A percentile compares a stretch with the other conserved stretches of the same genome.
Evolutionary conservation across 2,888 invertebrate genomes (phyloP).

Genomic region (Autographa pulchrina): DNA sequence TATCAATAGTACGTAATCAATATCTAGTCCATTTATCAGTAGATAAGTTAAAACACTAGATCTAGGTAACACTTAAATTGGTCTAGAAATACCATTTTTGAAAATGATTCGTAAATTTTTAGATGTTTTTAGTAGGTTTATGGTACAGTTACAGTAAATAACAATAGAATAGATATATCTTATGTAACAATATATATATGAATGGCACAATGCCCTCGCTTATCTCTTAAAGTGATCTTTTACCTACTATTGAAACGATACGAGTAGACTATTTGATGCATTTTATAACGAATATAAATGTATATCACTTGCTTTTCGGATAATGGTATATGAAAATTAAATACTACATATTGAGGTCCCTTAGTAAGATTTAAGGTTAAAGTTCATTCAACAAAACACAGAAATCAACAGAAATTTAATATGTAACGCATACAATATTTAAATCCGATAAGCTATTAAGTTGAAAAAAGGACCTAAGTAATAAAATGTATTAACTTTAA

Average conservation of each 20-base stretch:
- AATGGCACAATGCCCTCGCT: background rate
- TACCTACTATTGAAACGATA: background rate
- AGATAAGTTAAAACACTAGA: background rate
- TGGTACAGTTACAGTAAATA: background rate
- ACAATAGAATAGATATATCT: background rate
- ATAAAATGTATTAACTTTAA: no score
- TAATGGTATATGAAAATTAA: background rate
- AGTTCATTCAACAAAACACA: no score
- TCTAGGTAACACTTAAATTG: background rate
- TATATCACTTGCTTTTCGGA: background rate
- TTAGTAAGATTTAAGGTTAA: no score
- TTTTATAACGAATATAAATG: background rate
- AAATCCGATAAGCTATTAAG: no score
- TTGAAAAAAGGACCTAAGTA: no score
- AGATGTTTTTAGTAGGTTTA: background rate
- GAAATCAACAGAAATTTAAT: no score
- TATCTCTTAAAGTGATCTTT: background rate
- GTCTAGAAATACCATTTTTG: background rate
- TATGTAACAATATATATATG: background rate
- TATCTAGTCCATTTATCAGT: slow-evolving; percentile 20
- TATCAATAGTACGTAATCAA: slow-evolving; percentile 5
- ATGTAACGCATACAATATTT: no score
- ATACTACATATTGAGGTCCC: no score
- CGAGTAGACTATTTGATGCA: background rate
- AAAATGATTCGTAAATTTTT: background rate